Conservation (phyloP, 1,140 invertebrate species). For the Zelostemma sp. region DNA sequence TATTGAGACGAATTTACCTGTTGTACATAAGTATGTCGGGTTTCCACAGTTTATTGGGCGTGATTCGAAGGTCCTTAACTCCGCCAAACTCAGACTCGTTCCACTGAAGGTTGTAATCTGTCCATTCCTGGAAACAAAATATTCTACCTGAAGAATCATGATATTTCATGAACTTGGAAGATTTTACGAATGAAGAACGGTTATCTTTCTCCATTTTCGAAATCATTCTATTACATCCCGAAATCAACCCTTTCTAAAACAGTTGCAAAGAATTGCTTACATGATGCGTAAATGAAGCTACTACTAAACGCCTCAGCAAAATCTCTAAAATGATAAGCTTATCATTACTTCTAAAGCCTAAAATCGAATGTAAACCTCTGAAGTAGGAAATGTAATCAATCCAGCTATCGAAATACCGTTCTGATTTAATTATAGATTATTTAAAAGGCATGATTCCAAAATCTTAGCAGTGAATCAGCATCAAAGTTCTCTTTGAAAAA, state of each 20-base stretch:
- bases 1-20: constrained; percentile 79
- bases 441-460: neutral
- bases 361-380: neutral
- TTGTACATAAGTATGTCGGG: constrained; percentile 99
- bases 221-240: no score
- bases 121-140: constrained; percentile 87
- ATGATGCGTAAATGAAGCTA: neutral
- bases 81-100: constrained; percentile 94
- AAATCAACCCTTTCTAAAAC: no score
- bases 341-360: neutral
- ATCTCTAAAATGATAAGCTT: neutral
- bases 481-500: neutral
- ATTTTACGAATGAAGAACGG: neutral
- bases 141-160: constrained; percentile 18
- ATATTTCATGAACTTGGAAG: no score
- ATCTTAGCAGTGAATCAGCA: neutral
- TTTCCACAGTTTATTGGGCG: constrained; percentile 96
- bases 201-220: no score
- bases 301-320: neutral
- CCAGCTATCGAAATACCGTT: neutral
- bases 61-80: constrained; percentile 93
- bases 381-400: neutral
- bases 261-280: no score
- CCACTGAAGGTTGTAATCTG: constrained; percentile 96
- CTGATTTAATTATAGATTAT: neutral